A percentile compares a stretch with the other conserved stretches of the same genome.
These are phyloP conservation scores for Hemicrepidius hirtus DNA, from an alignment of 2,888 invertebrate genomes.

Conservation along the genomic window DNA sequence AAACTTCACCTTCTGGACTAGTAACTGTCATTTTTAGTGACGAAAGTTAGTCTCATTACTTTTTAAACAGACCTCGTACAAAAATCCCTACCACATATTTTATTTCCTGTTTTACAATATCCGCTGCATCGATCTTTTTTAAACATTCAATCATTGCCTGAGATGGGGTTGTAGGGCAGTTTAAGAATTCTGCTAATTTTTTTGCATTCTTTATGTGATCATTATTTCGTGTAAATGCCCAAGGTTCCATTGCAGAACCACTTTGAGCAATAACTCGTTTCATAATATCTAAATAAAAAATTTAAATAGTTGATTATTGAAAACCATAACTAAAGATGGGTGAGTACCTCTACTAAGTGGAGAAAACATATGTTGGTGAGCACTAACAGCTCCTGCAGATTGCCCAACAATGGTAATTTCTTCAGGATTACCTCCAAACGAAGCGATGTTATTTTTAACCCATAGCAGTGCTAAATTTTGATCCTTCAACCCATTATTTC, in stretches of 20 bases:
- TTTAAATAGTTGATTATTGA: no score
- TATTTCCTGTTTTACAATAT: slow-evolving; percentile 79
- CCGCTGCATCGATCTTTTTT: slow-evolving; percentile 76
- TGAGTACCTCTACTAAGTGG: slow-evolving; percentile 39
- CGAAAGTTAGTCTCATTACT: no score
- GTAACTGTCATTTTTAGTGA: no score
- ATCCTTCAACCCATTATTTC: slow-evolving; percentile 43
- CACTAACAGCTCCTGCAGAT: slow-evolving; percentile 33
- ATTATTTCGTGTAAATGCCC: slow-evolving; percentile 25
- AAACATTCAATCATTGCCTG: slow-evolving; percentile 77
- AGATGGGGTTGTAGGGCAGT: slow-evolving; percentile 75
- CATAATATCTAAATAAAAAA: slow-evolving; percentile 27
- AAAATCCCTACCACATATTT: no score
- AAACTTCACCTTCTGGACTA: no score
- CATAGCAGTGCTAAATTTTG: slow-evolving; percentile 9
- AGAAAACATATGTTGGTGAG: slow-evolving; percentile 32
- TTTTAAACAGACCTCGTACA: no score
- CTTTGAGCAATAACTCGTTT: slow-evolving; percentile 36
- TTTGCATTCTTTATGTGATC: slow-evolving; percentile 2
- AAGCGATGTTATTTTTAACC: slow-evolving; percentile 30
- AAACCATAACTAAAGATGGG: no score
- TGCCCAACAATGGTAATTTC: slow-evolving; percentile 40
- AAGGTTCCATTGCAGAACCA: slow-evolving; percentile 18
- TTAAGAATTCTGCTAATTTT: slow-evolving; percentile 68
- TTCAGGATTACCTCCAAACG: slow-evolving; percentile 38